Conservation (phyloP, 92 coral and sea anemone species). For the Hydrozoanthus gracilis region DNA sequence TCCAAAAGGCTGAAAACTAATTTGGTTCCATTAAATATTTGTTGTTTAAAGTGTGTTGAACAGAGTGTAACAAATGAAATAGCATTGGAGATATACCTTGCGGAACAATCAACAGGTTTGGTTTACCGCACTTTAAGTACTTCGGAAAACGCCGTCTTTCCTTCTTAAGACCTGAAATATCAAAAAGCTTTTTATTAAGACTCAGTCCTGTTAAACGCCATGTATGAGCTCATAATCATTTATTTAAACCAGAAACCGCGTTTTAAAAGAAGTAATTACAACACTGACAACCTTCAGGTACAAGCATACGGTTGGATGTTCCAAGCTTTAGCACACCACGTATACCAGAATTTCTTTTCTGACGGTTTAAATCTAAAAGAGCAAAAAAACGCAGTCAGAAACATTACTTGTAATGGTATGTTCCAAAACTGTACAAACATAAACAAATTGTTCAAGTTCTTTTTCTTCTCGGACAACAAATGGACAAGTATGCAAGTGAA, state of each 20-base stretch:
- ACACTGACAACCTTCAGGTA: neutral
- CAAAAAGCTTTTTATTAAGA: neutral
- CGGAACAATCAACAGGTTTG: constrained; percentile 26
- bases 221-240: neutral
- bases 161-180: constrained; percentile 19
- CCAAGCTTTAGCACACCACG: neutral
- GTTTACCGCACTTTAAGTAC: constrained; percentile 15
- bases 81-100: neutral
- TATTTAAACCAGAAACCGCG: neutral
- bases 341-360: constrained; percentile 1
- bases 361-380: constrained; percentile 8
- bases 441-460: neutral
- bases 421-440: neutral
- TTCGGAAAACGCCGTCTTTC: constrained; percentile 25
- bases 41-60: neutral
- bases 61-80: too few relatives aligned
- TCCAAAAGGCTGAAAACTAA: neutral
- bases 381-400: neutral
- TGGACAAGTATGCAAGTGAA: too few relatives aligned
- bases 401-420: neutral
- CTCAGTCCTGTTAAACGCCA: neutral
- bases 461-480: neutral
- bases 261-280: neutral
- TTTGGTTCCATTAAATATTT: neutral
- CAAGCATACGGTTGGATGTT: constrained; percentile 29